phyloP scores from a whole-genome alignment of 2,113 vertebrate species.

The Phasianus colchicus region DNA sequence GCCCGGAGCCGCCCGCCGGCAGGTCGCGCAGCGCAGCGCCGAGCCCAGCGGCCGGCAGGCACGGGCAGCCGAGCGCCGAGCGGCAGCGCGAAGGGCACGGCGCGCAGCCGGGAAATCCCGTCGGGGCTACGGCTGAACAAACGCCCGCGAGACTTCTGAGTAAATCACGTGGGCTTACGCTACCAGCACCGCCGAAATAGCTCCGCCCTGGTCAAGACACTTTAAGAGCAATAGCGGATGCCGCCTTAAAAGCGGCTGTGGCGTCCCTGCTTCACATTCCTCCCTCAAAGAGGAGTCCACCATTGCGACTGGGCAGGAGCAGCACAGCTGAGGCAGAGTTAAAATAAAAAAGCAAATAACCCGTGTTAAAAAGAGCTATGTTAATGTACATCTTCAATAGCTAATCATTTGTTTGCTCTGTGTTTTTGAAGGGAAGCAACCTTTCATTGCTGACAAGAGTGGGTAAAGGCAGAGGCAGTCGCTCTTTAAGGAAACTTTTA shows the following conservation, averaged over 20 bases:
- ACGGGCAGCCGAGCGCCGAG: neutral
- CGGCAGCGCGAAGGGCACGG: too few species aligned
- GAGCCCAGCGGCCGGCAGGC: neutral
- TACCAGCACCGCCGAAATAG: neutral
- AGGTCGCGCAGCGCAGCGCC: too few species aligned
- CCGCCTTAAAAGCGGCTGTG: neutral
- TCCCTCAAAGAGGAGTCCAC: neutral
- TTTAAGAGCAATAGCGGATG: fast-evolving
- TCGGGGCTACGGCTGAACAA: too few species aligned
- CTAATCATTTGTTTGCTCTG: neutral
- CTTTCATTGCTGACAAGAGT: neutral
- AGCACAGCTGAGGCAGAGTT: neutral
- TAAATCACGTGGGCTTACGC: too few species aligned
- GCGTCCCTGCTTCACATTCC: neutral
- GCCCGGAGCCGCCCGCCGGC: too few species aligned
- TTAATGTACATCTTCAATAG: neutral
- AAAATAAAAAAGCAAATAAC: neutral
- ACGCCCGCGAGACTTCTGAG: too few species aligned
- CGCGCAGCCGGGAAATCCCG: too few species aligned
- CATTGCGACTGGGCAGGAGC: neutral
- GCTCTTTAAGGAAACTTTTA: neutral
- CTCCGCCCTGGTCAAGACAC: fast-evolving
- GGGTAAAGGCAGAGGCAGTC: neutral
- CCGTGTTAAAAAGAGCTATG: neutral
- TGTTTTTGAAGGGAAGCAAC: neutral